Conservation (phyloP, 2,113 vertebrate species). For the Todiramphus saurophagus region DNA sequence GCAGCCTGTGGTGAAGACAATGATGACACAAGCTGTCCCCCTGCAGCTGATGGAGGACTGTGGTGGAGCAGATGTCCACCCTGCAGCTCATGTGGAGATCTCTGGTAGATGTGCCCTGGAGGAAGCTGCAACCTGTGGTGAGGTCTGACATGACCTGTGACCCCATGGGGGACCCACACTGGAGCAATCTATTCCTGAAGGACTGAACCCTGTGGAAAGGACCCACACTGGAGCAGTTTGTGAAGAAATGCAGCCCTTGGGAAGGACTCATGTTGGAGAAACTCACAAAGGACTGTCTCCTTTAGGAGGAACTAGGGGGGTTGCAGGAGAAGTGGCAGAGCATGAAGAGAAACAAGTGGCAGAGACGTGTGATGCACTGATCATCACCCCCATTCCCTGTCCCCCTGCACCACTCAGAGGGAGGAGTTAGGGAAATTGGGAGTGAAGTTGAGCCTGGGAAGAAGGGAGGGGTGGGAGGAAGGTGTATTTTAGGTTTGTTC, state of each 20-base stretch:
- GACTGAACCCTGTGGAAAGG: neutral
- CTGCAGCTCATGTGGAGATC: neutral
- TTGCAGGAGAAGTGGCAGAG: neutral
- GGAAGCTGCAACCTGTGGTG: neutral
- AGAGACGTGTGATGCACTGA: neutral
- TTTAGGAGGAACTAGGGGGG: neutral
- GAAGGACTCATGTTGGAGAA: neutral
- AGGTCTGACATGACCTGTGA: neutral
- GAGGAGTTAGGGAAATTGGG: neutral
- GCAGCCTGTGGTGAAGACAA: fast-evolving
- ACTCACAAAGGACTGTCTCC: neutral
- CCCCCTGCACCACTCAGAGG: fast-evolving
- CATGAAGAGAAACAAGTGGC: neutral
- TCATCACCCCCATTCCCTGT: neutral
- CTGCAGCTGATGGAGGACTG: neutral
- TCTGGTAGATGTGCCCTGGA: neutral
- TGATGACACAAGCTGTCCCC: neutral
- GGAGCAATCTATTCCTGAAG: neutral
- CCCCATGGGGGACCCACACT: fast-evolving
- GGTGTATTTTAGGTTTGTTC: neutral
- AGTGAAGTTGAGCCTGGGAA: neutral
- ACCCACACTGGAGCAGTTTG: neutral
- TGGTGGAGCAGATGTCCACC: neutral
- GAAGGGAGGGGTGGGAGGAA: fast-evolving
- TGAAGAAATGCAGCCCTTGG: neutral